phyloP scores from a whole-genome alignment of 2,888 invertebrate species.

The Abrostola triplasia region DNA sequence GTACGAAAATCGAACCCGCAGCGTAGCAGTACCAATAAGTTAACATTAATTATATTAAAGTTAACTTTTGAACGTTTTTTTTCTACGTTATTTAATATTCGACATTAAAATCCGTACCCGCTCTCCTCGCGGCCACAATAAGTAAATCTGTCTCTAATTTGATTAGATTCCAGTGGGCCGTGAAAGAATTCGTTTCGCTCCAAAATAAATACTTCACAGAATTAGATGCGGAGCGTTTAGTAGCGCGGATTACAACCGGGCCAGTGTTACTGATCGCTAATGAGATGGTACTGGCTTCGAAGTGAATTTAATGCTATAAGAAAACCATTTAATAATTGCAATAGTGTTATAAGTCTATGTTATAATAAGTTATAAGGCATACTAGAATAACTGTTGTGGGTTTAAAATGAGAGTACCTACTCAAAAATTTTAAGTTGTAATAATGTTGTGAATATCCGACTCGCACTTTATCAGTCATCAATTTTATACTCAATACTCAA shows the following conservation, averaged over 20 bases:
- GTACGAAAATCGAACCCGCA: no score
- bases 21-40: no score
- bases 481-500: no score
- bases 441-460: no score
- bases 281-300: not conserved
- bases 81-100: not conserved
- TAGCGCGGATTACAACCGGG: constrained; percentile 8
- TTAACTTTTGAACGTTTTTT: not conserved
- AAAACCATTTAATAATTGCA: no score
- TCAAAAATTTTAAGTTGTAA: no score
- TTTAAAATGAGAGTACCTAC: no score
- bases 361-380: no score
- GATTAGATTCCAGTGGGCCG: constrained; percentile 50
- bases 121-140: constrained; percentile 24
- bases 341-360: no score
- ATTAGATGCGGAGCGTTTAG: constrained; percentile 34
- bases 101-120: not conserved
- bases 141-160: constrained; percentile 53
- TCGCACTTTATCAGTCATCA: no score
- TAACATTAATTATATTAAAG: no score
- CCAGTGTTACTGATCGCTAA: constrained; percentile 2
- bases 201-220: constrained; percentile 49
- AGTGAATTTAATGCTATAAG: not conserved
- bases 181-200: constrained; percentile 52
- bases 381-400: no score